Evolutionary conservation across 2,797 vertebrate genomes (phyloP).

Genomic region (Triplophysa bombifrons): DNA sequence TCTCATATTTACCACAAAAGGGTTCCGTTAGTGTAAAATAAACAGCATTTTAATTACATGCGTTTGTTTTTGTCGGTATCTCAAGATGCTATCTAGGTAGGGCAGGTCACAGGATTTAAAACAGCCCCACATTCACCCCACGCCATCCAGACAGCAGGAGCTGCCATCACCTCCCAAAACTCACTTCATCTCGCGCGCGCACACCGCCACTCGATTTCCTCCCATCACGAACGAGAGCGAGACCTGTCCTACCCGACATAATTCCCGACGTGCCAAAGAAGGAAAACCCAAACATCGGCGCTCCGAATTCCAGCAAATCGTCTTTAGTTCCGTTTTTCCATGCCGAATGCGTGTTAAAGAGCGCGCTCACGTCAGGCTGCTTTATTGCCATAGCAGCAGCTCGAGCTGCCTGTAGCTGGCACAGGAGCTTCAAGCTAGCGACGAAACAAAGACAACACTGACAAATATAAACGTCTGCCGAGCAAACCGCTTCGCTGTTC

Average conservation of each 20-base stretch:
- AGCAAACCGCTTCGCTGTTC: conserved; percentile 10
- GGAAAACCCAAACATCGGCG: conserved; percentile 1
- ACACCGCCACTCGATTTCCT: conserved; percentile 28
- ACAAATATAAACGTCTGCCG: conserved; percentile 12
- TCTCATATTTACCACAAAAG: too few relatives aligned
- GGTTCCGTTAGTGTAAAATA: too few relatives aligned
- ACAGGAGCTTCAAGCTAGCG: conserved; percentile 36
- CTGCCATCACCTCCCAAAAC: conserved; percentile 34
- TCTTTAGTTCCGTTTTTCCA: background rate
- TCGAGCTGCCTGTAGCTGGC: conserved; percentile 41
- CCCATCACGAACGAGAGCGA: conserved; percentile 1
- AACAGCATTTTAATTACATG: too few relatives aligned
- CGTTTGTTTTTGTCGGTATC: background rate
- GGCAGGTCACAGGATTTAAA: background rate
- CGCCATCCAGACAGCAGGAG: background rate
- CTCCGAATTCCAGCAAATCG: conserved; percentile 14
- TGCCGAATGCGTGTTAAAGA: conserved; percentile 45
- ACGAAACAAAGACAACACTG: conserved; percentile 37
- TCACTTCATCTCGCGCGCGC: conserved; percentile 24
- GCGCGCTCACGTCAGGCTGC: conserved; percentile 37
- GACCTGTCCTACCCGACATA: background rate
- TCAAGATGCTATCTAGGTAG: background rate
- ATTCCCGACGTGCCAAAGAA: conserved; percentile 18
- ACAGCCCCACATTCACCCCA: background rate
- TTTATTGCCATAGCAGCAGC: conserved; percentile 48